Evolutionary conservation across 2,888 invertebrate species (phyloP).

Genomic region (Phengaris alcon): DNA sequence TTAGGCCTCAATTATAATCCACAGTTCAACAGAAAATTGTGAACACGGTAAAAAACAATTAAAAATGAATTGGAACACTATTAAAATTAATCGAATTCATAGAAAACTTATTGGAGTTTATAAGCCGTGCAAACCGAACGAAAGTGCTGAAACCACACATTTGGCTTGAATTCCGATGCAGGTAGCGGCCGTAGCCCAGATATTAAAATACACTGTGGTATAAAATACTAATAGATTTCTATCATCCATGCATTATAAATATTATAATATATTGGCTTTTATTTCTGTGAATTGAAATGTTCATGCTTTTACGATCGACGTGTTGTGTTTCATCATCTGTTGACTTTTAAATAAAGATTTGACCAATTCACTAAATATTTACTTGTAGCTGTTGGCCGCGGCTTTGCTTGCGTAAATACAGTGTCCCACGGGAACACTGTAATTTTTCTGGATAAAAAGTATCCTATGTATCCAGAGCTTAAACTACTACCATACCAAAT

Average conservation of each 20-base stretch:
- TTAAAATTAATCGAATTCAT: neutral
- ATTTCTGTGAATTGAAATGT: neutral
- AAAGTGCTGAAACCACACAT: conserved; percentile 15
- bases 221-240: conserved; percentile 18
- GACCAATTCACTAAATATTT: no score
- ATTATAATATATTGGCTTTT: neutral
- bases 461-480: no score
- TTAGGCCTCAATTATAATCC: neutral
- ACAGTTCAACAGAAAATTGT: no score
- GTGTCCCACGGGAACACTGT: no score
- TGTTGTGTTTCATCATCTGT: no score
- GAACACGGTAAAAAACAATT: no score
- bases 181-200: conserved; percentile 30
- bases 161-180: conserved; percentile 30
- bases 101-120: conserved; percentile 1
- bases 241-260: neutral
- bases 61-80: neutral
- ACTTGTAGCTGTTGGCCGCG: no score
- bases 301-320: neutral
- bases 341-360: no score
- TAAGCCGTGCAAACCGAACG: conserved; percentile 22
- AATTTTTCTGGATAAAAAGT: no score
- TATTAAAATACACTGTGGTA: conserved; percentile 27
- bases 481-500: no score
- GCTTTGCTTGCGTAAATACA: no score